A percentile compares a stretch with the other conserved stretches of the same genome.
Evolutionary conservation across 2,888 invertebrate species (phyloP).

Genomic region (Heterodera filipjevi): DNA sequence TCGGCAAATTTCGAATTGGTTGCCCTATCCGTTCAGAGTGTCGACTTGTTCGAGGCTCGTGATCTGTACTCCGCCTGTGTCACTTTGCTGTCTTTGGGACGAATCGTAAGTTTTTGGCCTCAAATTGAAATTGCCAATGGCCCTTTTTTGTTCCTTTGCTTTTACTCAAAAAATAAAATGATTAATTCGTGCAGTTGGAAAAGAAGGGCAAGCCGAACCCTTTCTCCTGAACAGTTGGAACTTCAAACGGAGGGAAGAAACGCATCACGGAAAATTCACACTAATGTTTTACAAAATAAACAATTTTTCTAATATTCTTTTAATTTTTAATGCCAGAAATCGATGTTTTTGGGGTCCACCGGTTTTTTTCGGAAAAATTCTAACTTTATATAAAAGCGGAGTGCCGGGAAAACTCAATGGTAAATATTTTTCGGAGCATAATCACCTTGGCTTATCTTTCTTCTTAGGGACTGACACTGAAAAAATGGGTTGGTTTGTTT

Average conservation of each 20-base stretch:
- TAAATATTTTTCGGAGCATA: too few relatives aligned
- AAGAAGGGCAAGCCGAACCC: constrained; percentile 45
- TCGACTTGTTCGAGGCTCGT: constrained; percentile 90
- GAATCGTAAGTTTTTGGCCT: constrained; percentile 49
- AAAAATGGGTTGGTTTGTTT: too few relatives aligned
- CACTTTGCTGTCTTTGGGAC: constrained; percentile 60
- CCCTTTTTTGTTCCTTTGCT: too few relatives aligned
- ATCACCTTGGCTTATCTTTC: too few relatives aligned
- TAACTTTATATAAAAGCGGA: too few relatives aligned
- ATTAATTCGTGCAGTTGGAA: constrained; percentile 44
- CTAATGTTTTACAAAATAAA: too few relatives aligned
- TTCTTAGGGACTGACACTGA: too few relatives aligned
- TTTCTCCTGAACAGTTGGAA: background rate
- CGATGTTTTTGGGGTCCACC: too few relatives aligned
- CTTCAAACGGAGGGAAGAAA: background rate
- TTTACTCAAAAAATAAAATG: background rate
- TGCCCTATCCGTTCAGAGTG: constrained; percentile 27
- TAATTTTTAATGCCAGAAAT: too few relatives aligned
- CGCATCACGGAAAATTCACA: background rate
- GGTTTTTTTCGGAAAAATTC: too few relatives aligned
- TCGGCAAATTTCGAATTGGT: constrained; percentile 68
- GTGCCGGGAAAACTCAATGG: too few relatives aligned
- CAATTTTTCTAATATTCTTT: too few relatives aligned
- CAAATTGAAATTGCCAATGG: background rate
- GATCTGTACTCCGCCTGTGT: constrained; percentile 84